Evolutionary conservation across 35 echinoderm and acorn worm species (phyloP).

Genomic region (Hemicentrotus pulcherrimus): DNA sequence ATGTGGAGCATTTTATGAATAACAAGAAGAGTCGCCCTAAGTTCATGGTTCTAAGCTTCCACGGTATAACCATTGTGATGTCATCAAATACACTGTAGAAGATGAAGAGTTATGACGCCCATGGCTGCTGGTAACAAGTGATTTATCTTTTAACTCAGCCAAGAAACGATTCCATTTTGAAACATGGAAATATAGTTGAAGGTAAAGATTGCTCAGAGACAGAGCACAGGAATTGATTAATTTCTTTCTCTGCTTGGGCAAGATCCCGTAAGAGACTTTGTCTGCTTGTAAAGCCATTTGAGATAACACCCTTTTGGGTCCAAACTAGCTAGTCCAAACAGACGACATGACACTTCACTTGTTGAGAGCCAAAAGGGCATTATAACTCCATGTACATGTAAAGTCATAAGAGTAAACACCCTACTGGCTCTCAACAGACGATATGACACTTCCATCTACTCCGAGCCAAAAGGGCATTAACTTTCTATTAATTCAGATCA

Average conservation of each 20-base stretch:
- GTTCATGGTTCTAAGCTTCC: not conserved
- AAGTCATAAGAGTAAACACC: too few relatives aligned
- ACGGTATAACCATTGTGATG: not conserved
- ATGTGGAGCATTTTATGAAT: not conserved
- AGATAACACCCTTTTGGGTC: too few relatives aligned
- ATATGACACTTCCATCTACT: too few relatives aligned
- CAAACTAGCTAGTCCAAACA: too few relatives aligned
- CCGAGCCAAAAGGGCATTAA: too few relatives aligned
- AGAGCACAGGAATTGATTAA: not conserved
- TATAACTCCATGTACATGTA: too few relatives aligned
- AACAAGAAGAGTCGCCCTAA: not conserved
- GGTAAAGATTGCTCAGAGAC: not conserved
- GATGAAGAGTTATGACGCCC: not conserved
- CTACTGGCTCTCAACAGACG: too few relatives aligned
- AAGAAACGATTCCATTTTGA: not conserved
- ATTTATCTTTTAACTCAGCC: not conserved
- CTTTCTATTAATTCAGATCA: too few relatives aligned
- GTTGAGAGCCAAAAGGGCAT: too few relatives aligned
- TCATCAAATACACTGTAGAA: not conserved
- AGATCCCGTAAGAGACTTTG: too few relatives aligned
- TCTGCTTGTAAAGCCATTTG: too few relatives aligned
- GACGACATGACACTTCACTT: too few relatives aligned
- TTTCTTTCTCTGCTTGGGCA: not conserved
- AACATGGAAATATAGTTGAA: not conserved
- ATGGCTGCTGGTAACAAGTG: not conserved